Evolutionary conservation across 2,113 vertebrate genomes (phyloP), one percentile per base, ranked within the genome.

Genomic region (Montifringilla adamsi): DNA sequence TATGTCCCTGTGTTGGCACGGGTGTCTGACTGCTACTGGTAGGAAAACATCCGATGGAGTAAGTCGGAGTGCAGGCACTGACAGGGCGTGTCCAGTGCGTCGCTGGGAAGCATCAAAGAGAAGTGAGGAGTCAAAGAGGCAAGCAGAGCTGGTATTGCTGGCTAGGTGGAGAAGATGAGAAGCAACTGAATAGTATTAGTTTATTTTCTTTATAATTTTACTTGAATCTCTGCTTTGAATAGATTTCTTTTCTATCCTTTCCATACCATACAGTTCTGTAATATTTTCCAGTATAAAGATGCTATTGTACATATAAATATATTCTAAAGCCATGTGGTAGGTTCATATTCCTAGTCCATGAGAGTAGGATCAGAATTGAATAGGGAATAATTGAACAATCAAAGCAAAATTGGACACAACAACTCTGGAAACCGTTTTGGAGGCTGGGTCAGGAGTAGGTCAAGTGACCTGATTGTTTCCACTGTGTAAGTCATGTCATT

Each of bases 1-100:
- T 59, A 0, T 0, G 6, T 11, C 19, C 12, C 37, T 28, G 1
- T 11, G 15, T 7, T 41, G 39, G 10, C 39, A 1, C 9, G 66
- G 33, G 3, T 35, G 37, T 39, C 13, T 37, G 7, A 8, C 16
- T 64, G 0, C 24, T 56, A 0, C 26, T 5, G 14, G 21, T 18
- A 7, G 44, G 35, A n/a, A 20, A 44, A 20, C 41, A 46, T 21
- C 26, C 4, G 2, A 13, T 33, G 75, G 66, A 33, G 47, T 63
- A 33, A 30, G 28, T 52, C 2, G 1, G 66, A 52, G 69, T 15
- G 18, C 56, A 15, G 55, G 60, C 56, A 3, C 27, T 39, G 80
- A 2, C 50, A n/a, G 47, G 58, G 79, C 24, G 60, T 85, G 74
- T 75, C 74, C 77, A 9, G 64, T 10, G 41, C 84, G 16, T 39